Base-by-base conservation (phyloP, 2,797 vertebrate species). In the Neosalanx taihuensis region DNA sequence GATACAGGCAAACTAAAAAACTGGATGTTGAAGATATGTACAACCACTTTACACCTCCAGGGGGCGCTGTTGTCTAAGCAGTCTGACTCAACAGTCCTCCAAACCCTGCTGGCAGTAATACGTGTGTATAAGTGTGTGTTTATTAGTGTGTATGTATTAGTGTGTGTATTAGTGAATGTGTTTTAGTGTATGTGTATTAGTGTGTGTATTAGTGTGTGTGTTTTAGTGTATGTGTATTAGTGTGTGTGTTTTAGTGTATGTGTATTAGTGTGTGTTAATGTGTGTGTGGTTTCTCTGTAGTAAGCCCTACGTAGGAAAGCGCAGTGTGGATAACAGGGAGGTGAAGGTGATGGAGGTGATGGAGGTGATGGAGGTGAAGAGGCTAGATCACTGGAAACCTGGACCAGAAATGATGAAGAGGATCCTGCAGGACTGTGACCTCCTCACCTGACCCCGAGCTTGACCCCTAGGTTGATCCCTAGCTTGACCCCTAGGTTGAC, bases 301-400 rank as follows among this genome's bases (percentile, higher is more conserved):
- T 13, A 3, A 64, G 29, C 13, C 64, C 1, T 72, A 75, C 59
- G 13, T 2, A 4, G 73, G 77, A 58, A 85, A 80, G 66, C 75
- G 61, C 29, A 76, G 30, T 65, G 30, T 64, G 1, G 53, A 37
- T 58, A 71, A 71, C 23, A 72, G 23, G 67, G 68, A 80, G 18
- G n/a, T n/a, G n/a, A n/a, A n/a, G n/a, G n/a, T n/a, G n/a, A n/a
- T n/a, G n/a, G n/a, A n/a, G n/a, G n/a, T n/a, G n/a, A 69, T 71
- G n/a, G 82, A 83, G 37, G 72, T 83, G n/a, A 31, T 79, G 56
- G 73, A 80, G 58, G 85, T 85, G 26, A 69, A 76, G 70, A 64
- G 63, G 26, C 76, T 83, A 10, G 70, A 60, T 18, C 37, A 59
- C 3, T 87, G 83, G 84, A 82, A 9, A 20, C 79, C 80, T 13